Conservation (phyloP, 2,888 invertebrate species). For the Parochlus steinenii region DNA sequence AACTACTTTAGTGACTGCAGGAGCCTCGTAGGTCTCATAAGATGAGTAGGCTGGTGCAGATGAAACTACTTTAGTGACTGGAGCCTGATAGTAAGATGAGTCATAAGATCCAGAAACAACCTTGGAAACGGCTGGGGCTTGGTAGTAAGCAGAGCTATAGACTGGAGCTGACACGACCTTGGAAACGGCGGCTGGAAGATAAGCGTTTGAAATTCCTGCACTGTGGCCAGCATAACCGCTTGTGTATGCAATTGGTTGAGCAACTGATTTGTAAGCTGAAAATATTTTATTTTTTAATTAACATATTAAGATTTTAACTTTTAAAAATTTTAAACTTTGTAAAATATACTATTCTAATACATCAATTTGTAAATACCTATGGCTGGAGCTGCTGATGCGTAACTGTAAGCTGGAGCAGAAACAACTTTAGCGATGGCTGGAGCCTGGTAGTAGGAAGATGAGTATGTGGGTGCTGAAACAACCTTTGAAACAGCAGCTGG, state of each 20-base stretch:
- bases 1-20: constrained; percentile 12
- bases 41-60: constrained; percentile 6
- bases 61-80: constrained; percentile 8
- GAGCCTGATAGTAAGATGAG: neutral
- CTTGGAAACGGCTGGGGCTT: neutral
- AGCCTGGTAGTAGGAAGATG: neutral
- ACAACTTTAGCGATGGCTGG: constrained; percentile 10
- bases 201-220: neutral
- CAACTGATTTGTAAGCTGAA: no score
- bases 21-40: constrained; percentile 13
- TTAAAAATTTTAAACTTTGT: no score
- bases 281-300: no score
- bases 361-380: no score
- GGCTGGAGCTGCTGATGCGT: no score
- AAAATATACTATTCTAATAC: no score
- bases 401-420: constrained; percentile 13
- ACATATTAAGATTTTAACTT: no score
- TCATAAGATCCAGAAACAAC: neutral
- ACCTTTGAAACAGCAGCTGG: neutral
- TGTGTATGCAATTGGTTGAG: neutral
- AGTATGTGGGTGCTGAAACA: neutral
- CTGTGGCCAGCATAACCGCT: neutral
- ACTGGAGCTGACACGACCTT: neutral
- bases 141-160: neutral
- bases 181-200: no score